Percentiles rank a stretch among this genome's conserved stretches.
Evolutionary conservation across 1,140 invertebrate species (phyloP).

Genomic region (Dinoponera quadriceps): DNA sequence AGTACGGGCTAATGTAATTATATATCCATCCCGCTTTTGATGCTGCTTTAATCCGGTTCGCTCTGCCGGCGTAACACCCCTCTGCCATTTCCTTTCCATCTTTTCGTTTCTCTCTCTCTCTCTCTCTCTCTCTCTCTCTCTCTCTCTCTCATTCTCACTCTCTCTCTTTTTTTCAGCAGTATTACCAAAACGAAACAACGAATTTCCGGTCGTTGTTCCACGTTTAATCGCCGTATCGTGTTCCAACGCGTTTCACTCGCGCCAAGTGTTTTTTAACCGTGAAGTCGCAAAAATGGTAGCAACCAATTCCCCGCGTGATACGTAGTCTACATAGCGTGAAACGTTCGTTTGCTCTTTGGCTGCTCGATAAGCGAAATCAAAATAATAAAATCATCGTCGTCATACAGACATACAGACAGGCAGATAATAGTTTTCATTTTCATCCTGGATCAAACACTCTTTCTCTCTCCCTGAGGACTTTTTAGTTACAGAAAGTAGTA

Average conservation of each 20-base stretch:
- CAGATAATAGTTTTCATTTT: too few species aligned
- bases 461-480: too few species aligned
- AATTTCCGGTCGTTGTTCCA: constrained; percentile 44
- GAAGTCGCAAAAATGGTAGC: constrained; percentile 36
- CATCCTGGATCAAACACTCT: too few species aligned
- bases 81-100: constrained; percentile 37
- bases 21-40: constrained; percentile 83
- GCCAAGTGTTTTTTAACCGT: constrained; percentile 41
- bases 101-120: not conserved
- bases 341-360: constrained; percentile 3
- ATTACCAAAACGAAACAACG: constrained; percentile 48
- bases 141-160: not conserved
- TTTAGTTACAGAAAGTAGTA: too few species aligned
- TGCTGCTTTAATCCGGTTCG: constrained; percentile 81
- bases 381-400: constrained; percentile 49
- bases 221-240: constrained; percentile 31
- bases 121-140: not conserved
- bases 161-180: not conserved
- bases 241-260: constrained; percentile 51
- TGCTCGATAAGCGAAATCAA: constrained; percentile 25
- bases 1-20: constrained; percentile 82
- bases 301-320: constrained; percentile 35
- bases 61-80: constrained; percentile 14
- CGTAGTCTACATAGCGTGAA: constrained; percentile 36
- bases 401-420: not conserved